Conservation (phyloP, 1,140 invertebrate species). For the Pogonomyrmex barbatus region DNA sequence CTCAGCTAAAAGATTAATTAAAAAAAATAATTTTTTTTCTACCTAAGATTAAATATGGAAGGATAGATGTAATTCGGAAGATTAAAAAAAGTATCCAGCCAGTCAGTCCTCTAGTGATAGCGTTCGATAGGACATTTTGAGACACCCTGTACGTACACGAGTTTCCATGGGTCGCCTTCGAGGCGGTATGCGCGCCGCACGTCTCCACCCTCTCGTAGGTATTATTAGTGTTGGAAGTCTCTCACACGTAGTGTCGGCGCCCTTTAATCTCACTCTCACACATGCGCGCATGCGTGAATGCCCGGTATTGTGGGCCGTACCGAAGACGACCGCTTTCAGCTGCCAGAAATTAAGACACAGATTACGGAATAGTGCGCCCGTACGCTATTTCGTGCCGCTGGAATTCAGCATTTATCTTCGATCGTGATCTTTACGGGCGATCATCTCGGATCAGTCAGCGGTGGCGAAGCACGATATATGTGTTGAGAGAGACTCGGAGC, state of each 20-base stretch:
- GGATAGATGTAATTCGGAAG: no score
- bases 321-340: slow-evolving; percentile 63
- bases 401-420: slow-evolving; percentile 48
- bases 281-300: slow-evolving; percentile 73
- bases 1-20: not conserved
- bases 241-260: slow-evolving; percentile 79
- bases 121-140: slow-evolving; percentile 16
- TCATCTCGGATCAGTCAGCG: slow-evolving; percentile 19
- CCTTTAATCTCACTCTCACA: slow-evolving; percentile 77
- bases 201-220: slow-evolving; percentile 71
- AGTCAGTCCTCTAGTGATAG: not conserved
- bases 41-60: no score
- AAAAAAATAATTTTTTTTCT: no score
- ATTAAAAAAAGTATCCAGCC: not conserved
- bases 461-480: not conserved
- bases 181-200: slow-evolving; percentile 56
- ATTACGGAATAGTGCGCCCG: slow-evolving; percentile 70
- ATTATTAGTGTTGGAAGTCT: slow-evolving; percentile 79
- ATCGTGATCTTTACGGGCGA: slow-evolving; percentile 50
- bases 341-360: slow-evolving; percentile 76
- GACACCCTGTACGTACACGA: slow-evolving; percentile 42
- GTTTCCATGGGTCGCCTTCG: slow-evolving; percentile 51
- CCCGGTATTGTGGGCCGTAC: slow-evolving; percentile 73
- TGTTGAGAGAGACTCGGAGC: not conserved
- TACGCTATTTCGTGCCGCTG: slow-evolving; percentile 61